Base-by-base conservation (phyloP, 1,140 invertebrate genomes). In the Sitophilus oryzae region DNA sequence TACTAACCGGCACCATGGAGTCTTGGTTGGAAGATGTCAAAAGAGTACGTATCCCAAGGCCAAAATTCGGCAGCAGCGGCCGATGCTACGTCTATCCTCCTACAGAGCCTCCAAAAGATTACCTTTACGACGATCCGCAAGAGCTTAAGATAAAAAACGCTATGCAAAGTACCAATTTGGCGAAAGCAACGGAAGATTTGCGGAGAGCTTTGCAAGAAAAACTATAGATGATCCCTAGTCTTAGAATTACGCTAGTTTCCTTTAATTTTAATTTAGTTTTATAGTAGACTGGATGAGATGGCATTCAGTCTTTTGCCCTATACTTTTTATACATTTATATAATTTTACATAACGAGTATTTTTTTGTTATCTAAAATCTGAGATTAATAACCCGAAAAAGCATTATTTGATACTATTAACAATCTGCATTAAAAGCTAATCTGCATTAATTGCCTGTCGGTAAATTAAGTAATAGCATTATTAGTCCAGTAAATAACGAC, bases 11-110 rank as follows among this genome's bases (percentile, higher is more conserved):
- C 16, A 63, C 48, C 62, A 89, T 89, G 87, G 87, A 89, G 67
- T 84, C 85, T 58, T 89, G 86, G 84, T 72, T 90, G 61, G 82
- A 80, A 42, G 86, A 91, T 66, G 85, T 91, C 21, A 88, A 89
- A 73, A 79, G 84, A 63, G 84, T 89, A 50, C 77, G 84, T 58
- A 91, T 91, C 59, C 88, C 88, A 43, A 78, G 88, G 53, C 88
- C 88, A 22, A 91, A 91, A 77, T 89, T 89, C 66, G 85, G 82
- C 54, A 81, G 77, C 58, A 60, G 61, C 8, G 48, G 58, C 4
- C 45, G 68, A 15, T 64, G 63, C 45, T 60, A 64, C 46, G 50
- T 37, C 30, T 63, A 69, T 47, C 79, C 79, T 66, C 80, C 80
- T 0, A 74, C 73, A 0, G 81, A 85, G 66, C 82, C 83, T 38